phyloP scores from a whole-genome alignment of 2,888 invertebrate genomes.

The Gisinianus flammeolus region DNA sequence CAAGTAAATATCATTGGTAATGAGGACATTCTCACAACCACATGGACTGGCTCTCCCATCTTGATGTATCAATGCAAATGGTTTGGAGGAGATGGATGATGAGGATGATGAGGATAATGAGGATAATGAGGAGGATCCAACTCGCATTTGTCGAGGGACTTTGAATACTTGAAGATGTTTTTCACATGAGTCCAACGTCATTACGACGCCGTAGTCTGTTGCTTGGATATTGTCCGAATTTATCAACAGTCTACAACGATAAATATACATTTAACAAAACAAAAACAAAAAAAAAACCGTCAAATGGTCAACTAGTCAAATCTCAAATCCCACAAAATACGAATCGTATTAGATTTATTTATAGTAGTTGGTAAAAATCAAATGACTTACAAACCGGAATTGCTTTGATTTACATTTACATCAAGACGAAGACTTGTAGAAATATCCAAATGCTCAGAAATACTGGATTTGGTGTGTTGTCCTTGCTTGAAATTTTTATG shows the following conservation, averaged over 20 bases:
- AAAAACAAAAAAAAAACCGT: background rate
- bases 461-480: too few relatives aligned
- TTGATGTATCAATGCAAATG: background rate
- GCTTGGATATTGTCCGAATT: background rate
- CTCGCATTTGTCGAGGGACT: background rate
- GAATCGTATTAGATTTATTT: background rate
- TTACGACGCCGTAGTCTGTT: background rate
- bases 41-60: background rate
- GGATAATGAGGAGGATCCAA: background rate
- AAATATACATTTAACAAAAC: background rate
- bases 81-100: background rate
- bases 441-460: background rate
- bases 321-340: background rate
- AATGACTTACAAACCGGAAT: background rate
- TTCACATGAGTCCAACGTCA: background rate
- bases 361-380: too few relatives aligned
- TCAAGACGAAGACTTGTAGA: background rate
- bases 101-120: background rate
- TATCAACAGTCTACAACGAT: background rate
- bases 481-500: background rate
- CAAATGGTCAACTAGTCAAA: background rate
- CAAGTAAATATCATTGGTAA: background rate
- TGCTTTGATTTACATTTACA: background rate
- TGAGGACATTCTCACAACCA: background rate
- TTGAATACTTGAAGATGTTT: background rate